phyloP scores from a whole-genome alignment of 2,113 vertebrate genomes.

The Paracanthobrama guichenoti region DNA sequence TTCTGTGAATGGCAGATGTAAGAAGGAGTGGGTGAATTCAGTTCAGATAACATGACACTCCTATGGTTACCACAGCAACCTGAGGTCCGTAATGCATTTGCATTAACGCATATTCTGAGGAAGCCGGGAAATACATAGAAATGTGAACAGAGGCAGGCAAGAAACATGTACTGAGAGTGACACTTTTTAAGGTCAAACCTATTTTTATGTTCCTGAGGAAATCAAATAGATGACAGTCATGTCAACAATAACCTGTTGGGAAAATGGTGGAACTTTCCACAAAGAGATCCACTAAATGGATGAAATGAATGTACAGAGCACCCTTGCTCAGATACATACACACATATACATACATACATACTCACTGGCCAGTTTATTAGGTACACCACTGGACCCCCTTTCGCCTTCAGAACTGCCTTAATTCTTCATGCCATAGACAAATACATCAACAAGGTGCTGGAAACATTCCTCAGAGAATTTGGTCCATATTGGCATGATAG shows the following conservation, averaged over 20 bases:
- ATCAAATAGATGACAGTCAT: background rate
- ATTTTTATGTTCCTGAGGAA: conserved; percentile 5
- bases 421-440: too few relatives aligned
- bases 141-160: background rate
- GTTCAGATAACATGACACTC: conserved; percentile 22
- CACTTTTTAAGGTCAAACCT: background rate
- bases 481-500: too few relatives aligned
- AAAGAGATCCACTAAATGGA: background rate
- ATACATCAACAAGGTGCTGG: too few relatives aligned
- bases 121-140: background rate
- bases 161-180: background rate
- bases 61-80: conserved; percentile 49
- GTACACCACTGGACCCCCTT: too few relatives aligned
- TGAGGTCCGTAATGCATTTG: conserved; percentile 26
- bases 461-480: too few relatives aligned
- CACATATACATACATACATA: too few relatives aligned
- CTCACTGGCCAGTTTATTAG: too few relatives aligned
- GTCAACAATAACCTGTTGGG: background rate
- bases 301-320: background rate
- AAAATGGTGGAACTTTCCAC: background rate
- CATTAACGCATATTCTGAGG: conserved; percentile 8
- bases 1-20: conserved; percentile 40
- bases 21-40: conserved; percentile 3
- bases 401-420: too few relatives aligned
- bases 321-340: background rate